Base-by-base conservation (phyloP, 2,113 vertebrate genomes). In the Prionailurus bengalensis region DNA sequence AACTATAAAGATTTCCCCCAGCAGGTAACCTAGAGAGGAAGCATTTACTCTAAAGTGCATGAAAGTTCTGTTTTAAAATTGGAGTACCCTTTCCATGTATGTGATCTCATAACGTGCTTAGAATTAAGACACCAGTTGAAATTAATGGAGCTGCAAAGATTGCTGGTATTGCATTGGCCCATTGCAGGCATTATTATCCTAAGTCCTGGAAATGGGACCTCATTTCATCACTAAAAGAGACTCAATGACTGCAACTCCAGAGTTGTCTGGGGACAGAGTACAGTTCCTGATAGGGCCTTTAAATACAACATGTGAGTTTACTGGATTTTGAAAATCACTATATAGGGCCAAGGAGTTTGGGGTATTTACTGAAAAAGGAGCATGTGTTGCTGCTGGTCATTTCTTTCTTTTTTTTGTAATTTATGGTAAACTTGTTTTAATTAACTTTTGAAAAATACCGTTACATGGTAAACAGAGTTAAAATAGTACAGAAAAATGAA, bases 371-470 rank as follows among this genome's bases (percentile, higher is more conserved):
- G 16, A 27, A 81, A 92, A 86, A 90, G 27, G 42, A 86, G 27
- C 13, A 3, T 17, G 16, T 90, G 21, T 66, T 78, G 31, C 9
- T 33, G 36, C 16, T 58, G 45, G 7, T 45, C 45, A 45, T 45
- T 45, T 45, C 45, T 45, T 45, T 45, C 45, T 45, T 45, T 45
- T 9, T 45, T 45, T 45, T 9, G 53, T 90, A 96, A 90, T 27
- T 80, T 95, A 42, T 84, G 33, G 83, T 84, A 51, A 42, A 95
- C 25, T 84, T 91, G 48, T 93, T 91, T 78, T 33, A 92, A 86
- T 39, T 83, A 90, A 55, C 55, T 1, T 86, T 95, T 78, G 5
- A 53, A 90, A 68, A n/a, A 39, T 21, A 70, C 25, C 71, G 3
- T 76, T 86, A 63, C 73, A 51, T 70, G 8, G 33, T 63, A 88